These are phyloP conservation scores for Synaphobranchus kaupii DNA, from an alignment of 2,797 vertebrate genomes.

Conservation along the genomic window DNA sequence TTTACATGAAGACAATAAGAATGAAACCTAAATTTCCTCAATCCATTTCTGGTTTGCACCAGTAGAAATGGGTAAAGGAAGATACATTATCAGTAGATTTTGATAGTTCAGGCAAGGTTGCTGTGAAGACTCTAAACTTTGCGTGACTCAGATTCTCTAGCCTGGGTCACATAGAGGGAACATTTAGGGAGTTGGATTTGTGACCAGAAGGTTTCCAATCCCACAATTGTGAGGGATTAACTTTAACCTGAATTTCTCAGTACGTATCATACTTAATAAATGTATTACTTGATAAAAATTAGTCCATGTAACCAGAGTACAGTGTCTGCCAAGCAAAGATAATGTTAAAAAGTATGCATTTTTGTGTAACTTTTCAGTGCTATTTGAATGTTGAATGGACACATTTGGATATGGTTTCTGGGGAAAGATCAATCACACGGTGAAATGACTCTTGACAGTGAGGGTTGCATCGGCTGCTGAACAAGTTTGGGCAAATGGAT, in stretches of 20 bases:
- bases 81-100: neutral
- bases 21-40: neutral
- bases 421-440: conserved; percentile 4
- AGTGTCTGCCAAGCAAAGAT: neutral
- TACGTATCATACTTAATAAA: neutral
- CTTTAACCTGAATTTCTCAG: neutral
- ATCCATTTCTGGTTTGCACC: neutral
- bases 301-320: neutral
- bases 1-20: neutral
- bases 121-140: neutral
- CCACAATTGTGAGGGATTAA: neutral
- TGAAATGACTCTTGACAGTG: neutral
- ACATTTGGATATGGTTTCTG: neutral
- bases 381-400: neutral
- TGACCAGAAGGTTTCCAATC: neutral
- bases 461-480: neutral
- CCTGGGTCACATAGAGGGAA: neutral
- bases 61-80: neutral
- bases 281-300: neutral
- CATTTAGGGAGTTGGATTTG: neutral
- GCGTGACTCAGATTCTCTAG: neutral
- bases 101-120: conserved; percentile 10
- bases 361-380: neutral
- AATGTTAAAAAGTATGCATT: neutral
- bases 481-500: conserved; percentile 19